phyloP scores from a whole-genome alignment of 2,113 vertebrate genomes.

The Guaruba guarouba region DNA sequence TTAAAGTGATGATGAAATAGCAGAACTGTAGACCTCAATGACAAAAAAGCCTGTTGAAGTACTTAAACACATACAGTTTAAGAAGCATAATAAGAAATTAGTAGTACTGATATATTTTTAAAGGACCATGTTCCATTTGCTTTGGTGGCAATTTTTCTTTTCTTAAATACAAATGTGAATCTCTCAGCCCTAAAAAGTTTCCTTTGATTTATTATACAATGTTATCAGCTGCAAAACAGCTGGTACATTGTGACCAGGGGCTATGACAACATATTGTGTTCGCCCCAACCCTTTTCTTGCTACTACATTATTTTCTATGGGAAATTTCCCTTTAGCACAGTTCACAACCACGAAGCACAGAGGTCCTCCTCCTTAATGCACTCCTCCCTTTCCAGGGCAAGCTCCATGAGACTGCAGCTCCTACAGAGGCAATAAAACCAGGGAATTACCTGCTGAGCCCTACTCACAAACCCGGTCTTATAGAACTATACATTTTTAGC shows the following conservation, averaged over 20 bases:
- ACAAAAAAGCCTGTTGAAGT: background rate
- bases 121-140: background rate
- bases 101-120: background rate
- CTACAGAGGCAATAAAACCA: background rate
- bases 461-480: background rate
- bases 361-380: background rate
- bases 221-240: background rate
- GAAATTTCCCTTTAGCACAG: constrained; percentile 18
- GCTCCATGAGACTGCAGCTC: background rate
- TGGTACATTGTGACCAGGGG: background rate
- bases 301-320: background rate
- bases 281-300: background rate
- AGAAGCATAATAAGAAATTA: background rate
- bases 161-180: background rate
- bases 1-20: background rate
- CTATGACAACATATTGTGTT: background rate
- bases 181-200: background rate
- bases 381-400: background rate
- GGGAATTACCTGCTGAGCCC: background rate
- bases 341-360: background rate
- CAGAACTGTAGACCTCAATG: background rate
- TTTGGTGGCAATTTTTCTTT: background rate
- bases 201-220: constrained; percentile 15
- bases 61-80: background rate
- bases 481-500: background rate